Base-by-base conservation (phyloP, 2,797 vertebrate species). In the Pelodytes ibericus region DNA sequence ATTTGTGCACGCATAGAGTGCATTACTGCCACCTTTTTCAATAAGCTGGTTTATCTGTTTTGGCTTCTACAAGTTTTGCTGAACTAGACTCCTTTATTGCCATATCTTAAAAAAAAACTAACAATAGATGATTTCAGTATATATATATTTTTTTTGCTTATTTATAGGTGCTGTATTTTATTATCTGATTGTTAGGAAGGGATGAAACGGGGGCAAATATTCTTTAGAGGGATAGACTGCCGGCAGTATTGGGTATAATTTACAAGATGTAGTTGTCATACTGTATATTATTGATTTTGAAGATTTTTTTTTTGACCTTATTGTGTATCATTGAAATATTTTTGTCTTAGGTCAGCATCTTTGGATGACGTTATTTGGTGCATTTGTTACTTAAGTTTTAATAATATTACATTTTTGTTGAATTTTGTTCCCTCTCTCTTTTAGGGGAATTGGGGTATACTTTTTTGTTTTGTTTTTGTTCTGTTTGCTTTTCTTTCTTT, bases 211-310 rank as follows among this genome's bases (percentile, higher is more conserved):
- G 76, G 95, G 94, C 94, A 96, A 96, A 94, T 96, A 92, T 95
- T 96, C 94, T 95, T 95, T 96, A 96, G 95, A 94, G 92, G 93
- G 95, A 96, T 96, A 96, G 95, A 96, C 96, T 98, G 95, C 96
- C 95, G 95, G 96, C 96, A 97, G 96, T 98, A 96, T 96, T 96
- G 95, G 95, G 94, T 95, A 95, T 95, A 96, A 96, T 96, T 96
- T 95, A 96, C 96, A 94, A 96, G 94, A 94, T 94, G 93, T 96
- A 95, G 94, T 95, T 95, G 94, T 95, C 94, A 93, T 95, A 94
- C 95, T 97, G 95, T 96, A 95, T 95, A 95, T 96, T 95, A 94
- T 93, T 94, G 94, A 95, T 92, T n/a, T 79, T 93, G 93, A 95
- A 94, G 89, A 15, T 69, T 70, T 71, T 77, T 67, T 92, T 41